phyloP scores from a whole-genome alignment of 2,888 invertebrate species.

The Euproctis similis region DNA sequence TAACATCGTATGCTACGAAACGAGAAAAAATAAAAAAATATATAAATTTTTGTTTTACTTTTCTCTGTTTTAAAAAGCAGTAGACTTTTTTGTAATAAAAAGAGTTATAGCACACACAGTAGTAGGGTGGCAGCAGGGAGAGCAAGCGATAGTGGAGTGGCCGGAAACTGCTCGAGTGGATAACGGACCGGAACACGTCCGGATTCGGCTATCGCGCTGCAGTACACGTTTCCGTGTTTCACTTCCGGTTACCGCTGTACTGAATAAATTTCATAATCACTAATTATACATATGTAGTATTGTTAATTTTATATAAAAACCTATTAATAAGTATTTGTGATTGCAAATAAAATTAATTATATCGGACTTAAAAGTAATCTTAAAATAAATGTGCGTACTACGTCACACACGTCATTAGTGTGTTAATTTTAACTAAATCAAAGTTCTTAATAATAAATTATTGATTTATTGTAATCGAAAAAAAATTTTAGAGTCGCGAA shows the following conservation, averaged over 20 bases:
- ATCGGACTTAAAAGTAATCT: conserved; percentile 7
- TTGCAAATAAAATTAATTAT: background rate
- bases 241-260: conserved; percentile 1
- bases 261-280: background rate
- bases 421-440: no score
- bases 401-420: no score
- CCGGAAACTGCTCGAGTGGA: conserved; percentile 49
- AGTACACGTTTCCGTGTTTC: conserved; percentile 34
- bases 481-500: no score
- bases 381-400: no score
- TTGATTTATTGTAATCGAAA: no score
- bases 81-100: background rate
- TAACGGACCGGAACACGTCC: conserved; percentile 61
- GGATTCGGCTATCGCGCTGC: conserved; percentile 34
- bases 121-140: conserved; percentile 4
- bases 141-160: conserved; percentile 27
- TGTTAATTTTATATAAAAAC: background rate
- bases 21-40: no score
- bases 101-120: conserved; percentile 4
- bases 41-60: no score
- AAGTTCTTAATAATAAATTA: no score
- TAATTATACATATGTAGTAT: background rate
- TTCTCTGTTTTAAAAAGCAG: no score
- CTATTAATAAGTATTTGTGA: no score
- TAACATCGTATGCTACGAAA: background rate